Evolutionary conservation across 2,797 vertebrate species (phyloP), one percentile per base, ranked within the genome.

Genomic region (Syngnathus rostellatus): DNA sequence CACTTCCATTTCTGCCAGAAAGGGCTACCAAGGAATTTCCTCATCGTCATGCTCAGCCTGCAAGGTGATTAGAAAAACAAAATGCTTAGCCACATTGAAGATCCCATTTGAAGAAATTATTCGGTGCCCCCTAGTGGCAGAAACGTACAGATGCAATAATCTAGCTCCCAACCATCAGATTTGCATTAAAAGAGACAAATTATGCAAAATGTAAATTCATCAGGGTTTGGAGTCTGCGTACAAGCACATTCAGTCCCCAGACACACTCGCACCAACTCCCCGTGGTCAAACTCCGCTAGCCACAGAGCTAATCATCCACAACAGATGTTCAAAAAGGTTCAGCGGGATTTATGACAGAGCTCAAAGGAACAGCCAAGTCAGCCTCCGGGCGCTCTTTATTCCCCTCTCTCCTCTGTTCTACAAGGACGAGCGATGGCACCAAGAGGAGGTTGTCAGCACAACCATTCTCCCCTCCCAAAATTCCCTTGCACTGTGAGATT

Each of bases 321-420:
- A 87, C 89, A 90, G 89, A 90, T 90, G 89, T 89, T 90, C 85
- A 82, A 77, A 89, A 89, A 90, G 88, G 86, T 89, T 89, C 83
- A 71, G 85, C 83, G 76, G 86, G 89, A 90, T 90, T 90, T 89
- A 89, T 84, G 86, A 86, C 71, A 76, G 78, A 78, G 86, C 89
- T 89, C 85, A 84, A 84, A 88, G 86, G 84, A 89, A 90, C 81
- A 85, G 88, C 87, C 84, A 88, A 90, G 86, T 89, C 86, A 89
- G 89, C 88, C 87, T 79, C 85, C 86, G 81, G 55, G 86, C 85
- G 84, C 85, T 65, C 82, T 80, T 86, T 86, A 86, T 82, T 41
- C 21, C 21, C n/a, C 57, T 16, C 48, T 14, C 82, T 85, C 78
- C 71, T 82, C 81, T 63, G 65, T 84, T 78, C 86, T 84, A 87